Evolutionary conservation across 2,888 invertebrate genomes (phyloP).

Genomic region (Neoaliturus tenellus): DNA sequence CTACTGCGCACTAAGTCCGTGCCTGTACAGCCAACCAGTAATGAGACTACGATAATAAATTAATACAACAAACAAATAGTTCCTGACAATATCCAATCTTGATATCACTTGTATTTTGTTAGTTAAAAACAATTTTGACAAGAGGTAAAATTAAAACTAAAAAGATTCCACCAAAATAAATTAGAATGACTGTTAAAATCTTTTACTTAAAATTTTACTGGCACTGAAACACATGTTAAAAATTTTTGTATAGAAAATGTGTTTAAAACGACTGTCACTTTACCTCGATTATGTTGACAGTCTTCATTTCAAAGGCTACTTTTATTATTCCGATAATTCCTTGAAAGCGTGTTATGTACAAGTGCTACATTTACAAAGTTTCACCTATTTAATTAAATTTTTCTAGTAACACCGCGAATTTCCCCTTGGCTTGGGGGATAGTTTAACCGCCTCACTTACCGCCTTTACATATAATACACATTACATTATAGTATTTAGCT

Average conservation of each 20-base stretch:
- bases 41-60: neutral
- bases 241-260: conserved; percentile 34
- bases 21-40: conserved; percentile 48
- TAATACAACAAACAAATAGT: neutral
- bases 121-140: neutral
- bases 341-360: conserved; percentile 31
- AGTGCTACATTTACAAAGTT: conserved; percentile 28
- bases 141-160: neutral
- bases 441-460: conserved; percentile 24
- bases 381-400: conserved; percentile 36
- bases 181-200: no score
- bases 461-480: conserved; percentile 46
- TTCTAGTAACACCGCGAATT: conserved; percentile 17
- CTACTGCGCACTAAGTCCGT: conserved; percentile 39
- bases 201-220: conserved; percentile 26
- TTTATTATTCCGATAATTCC: conserved; percentile 9
- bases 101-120: neutral
- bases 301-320: conserved; percentile 47
- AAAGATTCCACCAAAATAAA: neutral
- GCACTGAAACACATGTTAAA: conserved; percentile 17
- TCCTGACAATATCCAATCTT: neutral
- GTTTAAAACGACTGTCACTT: conserved; percentile 38
- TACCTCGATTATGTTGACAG: conserved; percentile 18
- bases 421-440: neutral
- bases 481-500: conserved; percentile 28